Evolutionary conservation across 2,113 vertebrate genomes (phyloP).

Genomic region (Oenanthe oenanthe): DNA sequence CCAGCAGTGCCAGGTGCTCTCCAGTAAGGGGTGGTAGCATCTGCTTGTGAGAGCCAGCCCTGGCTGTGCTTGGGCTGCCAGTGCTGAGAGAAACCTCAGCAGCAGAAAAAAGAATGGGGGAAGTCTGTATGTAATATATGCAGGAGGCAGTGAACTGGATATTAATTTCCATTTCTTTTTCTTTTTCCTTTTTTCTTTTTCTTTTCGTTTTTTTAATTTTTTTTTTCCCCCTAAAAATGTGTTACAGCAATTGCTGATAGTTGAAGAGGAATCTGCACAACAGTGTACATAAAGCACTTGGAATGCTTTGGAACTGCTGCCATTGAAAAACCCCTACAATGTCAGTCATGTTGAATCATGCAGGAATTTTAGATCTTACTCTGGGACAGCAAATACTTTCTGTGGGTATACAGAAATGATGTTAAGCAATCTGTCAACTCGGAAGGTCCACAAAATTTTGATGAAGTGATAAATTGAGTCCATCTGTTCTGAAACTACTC

Average conservation of each 20-base stretch:
- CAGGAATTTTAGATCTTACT: neutral
- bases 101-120: neutral
- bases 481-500: slow-evolving; percentile 10
- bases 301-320: neutral
- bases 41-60: neutral
- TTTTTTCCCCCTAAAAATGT: neutral
- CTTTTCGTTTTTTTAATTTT: neutral
- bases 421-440: slow-evolving; percentile 11
- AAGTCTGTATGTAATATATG: neutral
- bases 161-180: neutral
- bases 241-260: neutral
- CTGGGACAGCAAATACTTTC: neutral
- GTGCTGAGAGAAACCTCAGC: neutral
- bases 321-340: neutral
- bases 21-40: slow-evolving; percentile 11
- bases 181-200: neutral
- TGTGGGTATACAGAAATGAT: neutral
- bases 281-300: neutral
- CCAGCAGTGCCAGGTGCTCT: neutral
- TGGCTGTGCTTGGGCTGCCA: neutral
- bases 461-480: slow-evolving; percentile 36
- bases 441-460: neutral
- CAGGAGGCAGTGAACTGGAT: neutral
- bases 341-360: neutral
- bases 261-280: neutral